Conservation (phyloP, 2,888 invertebrate species). For the Petrolisthes manimaculis region DNA sequence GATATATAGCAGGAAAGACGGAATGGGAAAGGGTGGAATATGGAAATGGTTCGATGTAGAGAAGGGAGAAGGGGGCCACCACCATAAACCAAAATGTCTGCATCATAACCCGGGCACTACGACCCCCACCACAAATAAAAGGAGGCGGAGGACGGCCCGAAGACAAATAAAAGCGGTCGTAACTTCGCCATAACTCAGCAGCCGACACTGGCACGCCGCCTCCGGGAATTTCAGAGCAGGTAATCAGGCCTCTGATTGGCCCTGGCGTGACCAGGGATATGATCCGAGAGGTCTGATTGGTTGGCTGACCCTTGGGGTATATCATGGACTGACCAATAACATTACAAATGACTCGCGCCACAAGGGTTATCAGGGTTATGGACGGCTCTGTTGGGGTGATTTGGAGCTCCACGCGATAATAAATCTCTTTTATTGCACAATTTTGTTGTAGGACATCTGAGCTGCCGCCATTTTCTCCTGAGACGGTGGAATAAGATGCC, state of each 20-base stretch:
- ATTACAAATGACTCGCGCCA: background rate
- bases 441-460: constrained; percentile 57
- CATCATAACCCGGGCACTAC: constrained; percentile 47
- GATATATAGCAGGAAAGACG: background rate
- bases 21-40: background rate
- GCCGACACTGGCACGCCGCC: constrained; percentile 55
- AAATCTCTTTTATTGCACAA: constrained; percentile 56
- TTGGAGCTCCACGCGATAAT: constrained; percentile 47
- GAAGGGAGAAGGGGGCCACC: background rate
- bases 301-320: constrained; percentile 11
- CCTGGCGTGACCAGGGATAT: constrained; percentile 47
- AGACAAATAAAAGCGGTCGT: constrained; percentile 57
- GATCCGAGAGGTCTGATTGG: constrained; percentile 52
- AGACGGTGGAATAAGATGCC: constrained; percentile 46
- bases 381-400: constrained; percentile 54
- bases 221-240: constrained; percentile 62
- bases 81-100: constrained; percentile 63
- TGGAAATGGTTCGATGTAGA: background rate
- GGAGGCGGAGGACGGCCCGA: constrained; percentile 44
- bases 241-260: constrained; percentile 63
- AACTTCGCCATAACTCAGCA: constrained; percentile 47
- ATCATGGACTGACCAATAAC: background rate
- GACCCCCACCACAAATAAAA: constrained; percentile 52
- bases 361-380: constrained; percentile 18
- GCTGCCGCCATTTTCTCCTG: constrained; percentile 46